phyloP scores from a whole-genome alignment of 2,113 vertebrate species.

The Gracilinanus agilis region DNA sequence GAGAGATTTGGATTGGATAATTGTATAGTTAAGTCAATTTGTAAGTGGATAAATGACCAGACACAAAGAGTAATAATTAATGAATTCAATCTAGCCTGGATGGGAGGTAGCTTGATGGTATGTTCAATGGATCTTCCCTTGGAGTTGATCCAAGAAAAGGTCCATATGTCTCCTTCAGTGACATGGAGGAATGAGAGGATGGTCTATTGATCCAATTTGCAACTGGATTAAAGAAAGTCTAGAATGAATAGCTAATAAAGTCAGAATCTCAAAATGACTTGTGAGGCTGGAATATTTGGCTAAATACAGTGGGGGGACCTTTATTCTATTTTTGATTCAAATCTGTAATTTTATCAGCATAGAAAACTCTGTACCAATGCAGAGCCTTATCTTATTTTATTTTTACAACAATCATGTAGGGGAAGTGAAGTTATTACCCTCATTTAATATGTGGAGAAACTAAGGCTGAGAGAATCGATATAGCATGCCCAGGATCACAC shows the following conservation, averaged over 20 bases:
- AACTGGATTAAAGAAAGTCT: background rate
- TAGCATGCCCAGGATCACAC: background rate
- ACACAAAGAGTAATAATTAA: background rate
- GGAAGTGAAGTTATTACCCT: background rate
- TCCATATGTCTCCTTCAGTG: background rate
- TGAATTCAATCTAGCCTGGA: background rate
- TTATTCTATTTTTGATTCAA: background rate
- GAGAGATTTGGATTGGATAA: background rate
- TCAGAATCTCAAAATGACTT: background rate
- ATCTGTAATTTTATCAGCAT: background rate
- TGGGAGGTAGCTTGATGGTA: background rate
- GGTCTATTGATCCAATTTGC: background rate
- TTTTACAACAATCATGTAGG: background rate
- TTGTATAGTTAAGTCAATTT: background rate
- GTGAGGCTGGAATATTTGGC: background rate
- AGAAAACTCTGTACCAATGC: background rate
- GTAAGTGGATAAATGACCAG: background rate
- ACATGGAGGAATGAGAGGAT: background rate
- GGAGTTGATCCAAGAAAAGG: background rate
- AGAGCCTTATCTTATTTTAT: background rate
- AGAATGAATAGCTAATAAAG: background rate
- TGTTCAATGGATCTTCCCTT: background rate
- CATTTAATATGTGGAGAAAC: background rate
- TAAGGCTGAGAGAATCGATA: background rate
- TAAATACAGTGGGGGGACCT: background rate